Percentiles rank a stretch among this genome's conserved stretches.
Evolutionary conservation across 2,888 invertebrate species (phyloP).

Genomic region (Onchidella celtica): DNA sequence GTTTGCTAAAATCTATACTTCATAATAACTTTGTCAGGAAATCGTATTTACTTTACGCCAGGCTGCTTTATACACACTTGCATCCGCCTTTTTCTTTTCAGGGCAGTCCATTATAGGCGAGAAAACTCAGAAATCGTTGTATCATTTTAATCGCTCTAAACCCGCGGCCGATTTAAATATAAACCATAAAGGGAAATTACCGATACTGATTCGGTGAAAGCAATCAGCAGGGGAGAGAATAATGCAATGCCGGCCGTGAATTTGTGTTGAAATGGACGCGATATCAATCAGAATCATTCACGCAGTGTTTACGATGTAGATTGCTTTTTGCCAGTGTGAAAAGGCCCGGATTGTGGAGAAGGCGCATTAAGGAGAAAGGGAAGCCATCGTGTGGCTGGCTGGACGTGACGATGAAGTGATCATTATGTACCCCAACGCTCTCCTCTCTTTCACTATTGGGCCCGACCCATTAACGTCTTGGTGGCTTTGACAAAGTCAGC

Average conservation of each 20-base stretch:
- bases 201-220: slow-evolving; percentile 45
- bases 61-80: slow-evolving; percentile 29
- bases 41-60: slow-evolving; percentile 22
- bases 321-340: slow-evolving; percentile 47
- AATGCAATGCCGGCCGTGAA: slow-evolving; percentile 37
- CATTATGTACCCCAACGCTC: slow-evolving; percentile 43
- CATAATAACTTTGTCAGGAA: slow-evolving; percentile 15
- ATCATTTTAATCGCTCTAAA: slow-evolving; percentile 46
- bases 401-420: slow-evolving; percentile 45
- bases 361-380: slow-evolving; percentile 23
- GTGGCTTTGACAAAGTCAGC: slow-evolving; percentile 37
- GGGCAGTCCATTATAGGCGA: slow-evolving; percentile 37
- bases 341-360: slow-evolving; percentile 40
- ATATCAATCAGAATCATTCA: slow-evolving; percentile 46
- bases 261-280: slow-evolving; percentile 46
- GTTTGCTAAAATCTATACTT: slow-evolving; percentile 18
- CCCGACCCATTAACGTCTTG: slow-evolving; percentile 47
- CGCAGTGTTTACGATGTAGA: slow-evolving; percentile 49
- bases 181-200: slow-evolving; percentile 49
- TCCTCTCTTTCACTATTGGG: slow-evolving; percentile 19
- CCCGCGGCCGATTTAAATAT: slow-evolving; percentile 36
- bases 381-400: slow-evolving; percentile 15
- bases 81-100: slow-evolving; percentile 44
- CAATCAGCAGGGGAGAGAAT: slow-evolving; percentile 47
- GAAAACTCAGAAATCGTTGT: slow-evolving; percentile 39